Base-by-base conservation (phyloP, 1,140 invertebrate species). In the Fopius arisanus region DNA sequence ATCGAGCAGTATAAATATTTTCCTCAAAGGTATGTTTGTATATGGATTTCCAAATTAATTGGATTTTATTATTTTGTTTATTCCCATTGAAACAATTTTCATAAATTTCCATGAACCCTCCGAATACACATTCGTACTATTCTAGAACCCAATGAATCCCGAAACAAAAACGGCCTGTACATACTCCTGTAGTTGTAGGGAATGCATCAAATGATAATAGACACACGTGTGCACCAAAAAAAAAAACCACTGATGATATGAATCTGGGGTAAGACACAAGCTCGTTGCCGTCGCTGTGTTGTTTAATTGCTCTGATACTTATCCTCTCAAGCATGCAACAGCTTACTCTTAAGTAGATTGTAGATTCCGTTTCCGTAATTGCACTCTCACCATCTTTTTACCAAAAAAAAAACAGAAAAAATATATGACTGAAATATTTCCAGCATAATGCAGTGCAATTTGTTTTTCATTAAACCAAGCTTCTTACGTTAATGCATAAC, bases 81-180 rank as follows among this genome's bases (percentile, higher is more conserved):
- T 28, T 28, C 19, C 19, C 26, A 5, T 59, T 59, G 23, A 26
- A n/a, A 59, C 21, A 62, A 63, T 59, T 12, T 26, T 21, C 70
- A 16, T 66, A 14, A 65, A n/a, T 66, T 59, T 54, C 67, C 67
- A 54, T 67, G 14, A 3, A 67, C 68, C 43, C 68, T 51, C 10
- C 23, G 19, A 3, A 59, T 23, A 23, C 31, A 51, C 14, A 6
- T 54, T 16, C 54, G 21, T 59, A 70, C 29, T 16, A n/a, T 70
- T 10, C 12, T 12, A 67, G 33, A 40, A 7, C 0, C 59, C 19
- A 16, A 29, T 37, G 33, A 5, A 14, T n/a, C 14, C 21, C 59
- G 16, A 26, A 9, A 23, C 9, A 29, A 28, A 67, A 66, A 54
- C 41, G 29, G 43, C 31, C 19, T 73, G 19, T 41, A 73, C 31